Base-by-base conservation (phyloP, 2,797 vertebrate species). In the Parauchenoglanis ngamensis region DNA sequence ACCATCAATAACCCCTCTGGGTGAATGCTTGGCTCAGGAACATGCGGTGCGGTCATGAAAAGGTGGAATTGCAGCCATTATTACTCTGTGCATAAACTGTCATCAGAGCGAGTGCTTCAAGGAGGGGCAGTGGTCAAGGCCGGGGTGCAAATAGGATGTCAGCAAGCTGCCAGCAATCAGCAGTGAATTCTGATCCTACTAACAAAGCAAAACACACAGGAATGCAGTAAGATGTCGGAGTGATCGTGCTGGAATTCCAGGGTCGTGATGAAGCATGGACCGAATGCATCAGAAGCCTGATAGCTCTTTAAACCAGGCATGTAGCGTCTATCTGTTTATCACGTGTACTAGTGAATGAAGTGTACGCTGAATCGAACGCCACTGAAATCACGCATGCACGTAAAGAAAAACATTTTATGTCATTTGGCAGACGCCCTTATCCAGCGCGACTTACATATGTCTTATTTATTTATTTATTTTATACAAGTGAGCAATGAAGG, bases 61-160 rank as follows among this genome's bases (percentile, higher is more conserved):
- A 56, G 63, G 86, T 84, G 73, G 65, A 80, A 68, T 80, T 63
- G 57, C 57, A 75, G 83, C 56, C 83, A 81, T 81, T 70, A 79
- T 75, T 88, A 63, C 68, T 54, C 49, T 46, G 75, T 88, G 67
- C 84, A 81, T 81, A 75, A 76, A 67, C 49, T 70, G 35, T 15
- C 54, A 57, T 76, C 72, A 28, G 56, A 7, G 49, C 21, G 25
- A 44, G 40, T 56, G 70, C 54, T 79, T 35, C 31, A 25, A 77
- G 65, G 83, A 59, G 25, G 73, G 40, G 70, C 40, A 59, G 35
- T 86, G 70, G 84, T 88, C 59, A 77, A 35, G 68, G 35, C 68
- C 25, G 0, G 76, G 28, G 17, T 61, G 40, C 83, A 46, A 25
- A 52, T 17, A 31, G 65, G 70, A 85, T 31, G 57, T 28, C 75